Evolutionary conservation across 1,140 invertebrate species (phyloP).

Genomic region (Coelopa frigida): DNA sequence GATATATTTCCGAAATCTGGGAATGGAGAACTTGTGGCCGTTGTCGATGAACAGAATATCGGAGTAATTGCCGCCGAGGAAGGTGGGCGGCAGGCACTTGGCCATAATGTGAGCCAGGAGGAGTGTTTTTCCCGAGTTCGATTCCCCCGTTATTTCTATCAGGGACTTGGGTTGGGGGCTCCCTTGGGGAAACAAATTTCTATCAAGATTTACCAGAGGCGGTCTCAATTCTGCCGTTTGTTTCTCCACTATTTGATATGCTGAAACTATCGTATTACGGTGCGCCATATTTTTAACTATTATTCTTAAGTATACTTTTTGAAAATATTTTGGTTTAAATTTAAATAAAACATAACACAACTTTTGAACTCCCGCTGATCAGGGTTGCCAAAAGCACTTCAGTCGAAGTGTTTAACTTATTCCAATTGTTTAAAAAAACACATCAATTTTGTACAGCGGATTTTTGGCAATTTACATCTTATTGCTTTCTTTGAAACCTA

Average conservation of each 20-base stretch:
- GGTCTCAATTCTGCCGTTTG: constrained; percentile 1
- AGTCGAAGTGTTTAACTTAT: too few species aligned
- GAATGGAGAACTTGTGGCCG: constrained; percentile 10
- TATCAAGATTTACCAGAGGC: constrained; percentile 1
- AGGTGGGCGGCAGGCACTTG: constrained; percentile 1
- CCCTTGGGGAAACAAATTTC: constrained; percentile 6
- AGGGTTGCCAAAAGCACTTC: too few species aligned
- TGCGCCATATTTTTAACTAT: too few species aligned
- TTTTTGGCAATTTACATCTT: too few species aligned
- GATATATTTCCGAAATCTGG: constrained; percentile 1
- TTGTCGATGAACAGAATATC: constrained; percentile 14
- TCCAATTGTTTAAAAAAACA: too few species aligned
- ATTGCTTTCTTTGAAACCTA: too few species aligned
- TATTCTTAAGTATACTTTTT: too few species aligned
- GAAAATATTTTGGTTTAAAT: too few species aligned
- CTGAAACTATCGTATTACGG: constrained; percentile 3
- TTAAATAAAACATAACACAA: too few species aligned
- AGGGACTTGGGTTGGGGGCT: constrained; percentile 7
- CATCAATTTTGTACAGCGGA: too few species aligned
- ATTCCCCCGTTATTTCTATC: constrained; percentile 12
- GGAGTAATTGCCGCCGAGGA: constrained; percentile 10
- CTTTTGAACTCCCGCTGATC: too few species aligned
- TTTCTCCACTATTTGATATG: constrained; percentile 5
- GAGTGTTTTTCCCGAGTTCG: constrained; percentile 10
- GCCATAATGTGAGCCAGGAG: constrained; percentile 10